phyloP scores from a whole-genome alignment of 1,140 invertebrate species.

The Anoplolepis gracilipes region DNA sequence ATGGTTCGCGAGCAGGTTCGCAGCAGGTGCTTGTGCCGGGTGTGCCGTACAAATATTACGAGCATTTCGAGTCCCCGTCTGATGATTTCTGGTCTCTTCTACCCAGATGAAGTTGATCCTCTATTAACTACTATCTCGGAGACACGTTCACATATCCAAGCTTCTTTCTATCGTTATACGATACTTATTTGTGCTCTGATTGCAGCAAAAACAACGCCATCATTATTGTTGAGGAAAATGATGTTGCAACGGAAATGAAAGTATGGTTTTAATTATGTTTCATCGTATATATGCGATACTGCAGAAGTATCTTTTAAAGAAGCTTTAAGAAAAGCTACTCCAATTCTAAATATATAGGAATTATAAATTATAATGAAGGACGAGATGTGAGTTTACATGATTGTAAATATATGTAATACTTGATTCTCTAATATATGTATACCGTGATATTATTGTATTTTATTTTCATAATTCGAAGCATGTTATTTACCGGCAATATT shows the following conservation, averaged over 20 bases:
- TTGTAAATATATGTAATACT: not conserved
- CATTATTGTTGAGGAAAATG: conserved; percentile 4
- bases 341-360: not conserved
- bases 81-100: conserved; percentile 44
- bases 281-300: not conserved
- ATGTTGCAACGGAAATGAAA: not conserved
- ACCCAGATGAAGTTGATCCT: conserved; percentile 27
- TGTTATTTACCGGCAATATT: not conserved
- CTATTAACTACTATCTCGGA: not conserved
- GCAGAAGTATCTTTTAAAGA: not conserved
- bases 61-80: conserved; percentile 45
- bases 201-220: conserved; percentile 12
- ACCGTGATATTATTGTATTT: not conserved
- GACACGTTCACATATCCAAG: conserved; percentile 7
- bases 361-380: not conserved
- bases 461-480: conserved; percentile 14
- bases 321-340: not conserved
- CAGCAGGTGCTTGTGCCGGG: conserved; percentile 68
- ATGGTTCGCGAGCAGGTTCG: conserved; percentile 41
- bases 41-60: conserved; percentile 48
- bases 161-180: conserved; percentile 18
- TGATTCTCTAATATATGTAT: not conserved
- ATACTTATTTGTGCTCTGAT: conserved; percentile 42
- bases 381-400: conserved; percentile 6
- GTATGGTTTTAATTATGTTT: not conserved